Base-by-base conservation (phyloP, 2,888 invertebrate genomes). In the Calameuta pallipes region DNA sequence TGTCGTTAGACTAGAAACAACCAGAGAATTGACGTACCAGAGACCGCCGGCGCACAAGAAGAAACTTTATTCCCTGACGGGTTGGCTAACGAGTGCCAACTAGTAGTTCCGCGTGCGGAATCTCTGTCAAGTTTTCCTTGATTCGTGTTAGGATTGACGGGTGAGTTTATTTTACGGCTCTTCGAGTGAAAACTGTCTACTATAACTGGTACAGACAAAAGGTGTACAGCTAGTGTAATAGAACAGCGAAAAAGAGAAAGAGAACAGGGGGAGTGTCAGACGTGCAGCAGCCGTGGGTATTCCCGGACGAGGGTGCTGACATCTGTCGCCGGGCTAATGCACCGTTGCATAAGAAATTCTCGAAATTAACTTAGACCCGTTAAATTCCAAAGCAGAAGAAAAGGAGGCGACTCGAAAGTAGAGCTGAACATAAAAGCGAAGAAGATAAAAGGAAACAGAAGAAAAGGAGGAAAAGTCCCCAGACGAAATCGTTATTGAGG, bases 301-400 rank as follows among this genome's bases (percentile, higher is more conserved):
- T 71, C 31, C 30, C 15, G 34, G 30, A 15, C 71, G 34, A 23
- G 71, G 73, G 56, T 80, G 79, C 75, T 80, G 85, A 85, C 84
- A 83, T 82, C 83, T 83, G 86, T 79, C 83, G 81, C 76, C 79
- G 75, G 75, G 80, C 78, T 81, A 81, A 84, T 84, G 84, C 82
- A 81, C 80, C 82, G 79, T 81, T 83, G 83, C 85, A 85, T 84
- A 83, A 87, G 83, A 82, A 86, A 85, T 83, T 80, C 76, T 74
- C 81, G 75, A 85, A 86, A 86, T 85, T 82, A 86, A 84, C 84
- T 86, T 84, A 83, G 86, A 84, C 76, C 78, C 81, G 80, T 77
- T 83, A 80, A 83, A 85, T 83, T 85, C 56, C 33, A 69, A 37
- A 35, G 75, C 73, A 76, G 69, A 71, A 12, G 73, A 74, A 68